A percentile compares a stretch with the other conserved stretches of the same genome.
Conservation (phyloP, 2,797 vertebrate genomes). For the Phrynocephalus vlangalii region DNA sequence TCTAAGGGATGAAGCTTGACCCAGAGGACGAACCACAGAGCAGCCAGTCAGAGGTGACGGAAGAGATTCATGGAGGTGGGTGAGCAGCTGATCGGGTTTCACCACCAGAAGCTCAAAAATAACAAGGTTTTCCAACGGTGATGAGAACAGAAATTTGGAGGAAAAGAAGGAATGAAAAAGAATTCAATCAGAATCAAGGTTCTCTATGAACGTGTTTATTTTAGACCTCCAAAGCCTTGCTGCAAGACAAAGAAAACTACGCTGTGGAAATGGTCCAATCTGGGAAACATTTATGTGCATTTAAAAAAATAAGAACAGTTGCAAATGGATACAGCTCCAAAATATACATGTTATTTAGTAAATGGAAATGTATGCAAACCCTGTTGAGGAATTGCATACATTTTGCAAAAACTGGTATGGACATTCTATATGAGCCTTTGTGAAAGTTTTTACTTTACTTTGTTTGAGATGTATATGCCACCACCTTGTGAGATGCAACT, state of each 20-base stretch:
- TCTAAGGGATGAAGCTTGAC: background rate
- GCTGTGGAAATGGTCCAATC: background rate
- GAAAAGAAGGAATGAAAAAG: background rate
- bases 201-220: background rate
- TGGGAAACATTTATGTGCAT: background rate
- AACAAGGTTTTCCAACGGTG: background rate
- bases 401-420: too few species aligned
- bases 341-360: background rate
- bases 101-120: background rate
- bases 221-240: background rate
- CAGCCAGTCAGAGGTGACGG: background rate
- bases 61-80: background rate
- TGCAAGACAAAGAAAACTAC: background rate
- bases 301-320: background rate
- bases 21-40: background rate
- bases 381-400: too few species aligned
- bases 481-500: too few species aligned
- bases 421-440: too few species aligned
- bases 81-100: background rate
- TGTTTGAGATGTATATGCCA: too few species aligned
- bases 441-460: too few species aligned
- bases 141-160: background rate
- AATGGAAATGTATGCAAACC: background rate
- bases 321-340: background rate
- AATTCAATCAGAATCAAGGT: background rate